A percentile compares a stretch with the other conserved stretches of the same genome.
Evolutionary conservation across 2,113 vertebrate species (phyloP).

Genomic region (Oncorhynchus kisutch): DNA sequence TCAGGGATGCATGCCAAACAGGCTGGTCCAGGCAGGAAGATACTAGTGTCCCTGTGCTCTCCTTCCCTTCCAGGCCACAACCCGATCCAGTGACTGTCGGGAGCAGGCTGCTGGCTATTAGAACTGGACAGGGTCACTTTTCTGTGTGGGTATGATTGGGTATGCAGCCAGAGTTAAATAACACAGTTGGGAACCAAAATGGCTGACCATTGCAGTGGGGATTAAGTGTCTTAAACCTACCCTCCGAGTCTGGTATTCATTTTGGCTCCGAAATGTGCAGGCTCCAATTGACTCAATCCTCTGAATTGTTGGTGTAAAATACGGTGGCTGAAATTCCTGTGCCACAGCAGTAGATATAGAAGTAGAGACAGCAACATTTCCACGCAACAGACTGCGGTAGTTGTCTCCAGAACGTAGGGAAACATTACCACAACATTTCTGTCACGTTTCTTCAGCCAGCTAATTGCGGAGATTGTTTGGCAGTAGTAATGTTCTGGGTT

Average conservation of each 20-base stretch:
- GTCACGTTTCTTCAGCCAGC: neutral
- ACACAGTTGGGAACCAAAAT: conserved; percentile 32
- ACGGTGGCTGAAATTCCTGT: neutral
- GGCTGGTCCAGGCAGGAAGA: neutral
- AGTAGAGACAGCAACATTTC: neutral
- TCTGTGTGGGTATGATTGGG: too few relatives aligned
- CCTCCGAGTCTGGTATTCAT: conserved; percentile 10
- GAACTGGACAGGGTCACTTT: too few relatives aligned
- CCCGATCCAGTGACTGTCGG: conserved; percentile 47
- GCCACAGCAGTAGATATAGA: neutral
- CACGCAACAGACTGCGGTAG: too few relatives aligned
- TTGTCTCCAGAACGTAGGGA: too few relatives aligned
- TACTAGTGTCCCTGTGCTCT: conserved; percentile 16
- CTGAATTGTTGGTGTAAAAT: neutral
- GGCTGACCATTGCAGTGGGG: conserved; percentile 34
- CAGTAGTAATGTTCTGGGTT: neutral
- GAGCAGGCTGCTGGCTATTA: conserved; percentile 43
- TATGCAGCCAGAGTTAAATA: conserved; percentile 22
- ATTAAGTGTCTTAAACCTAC: conserved; percentile 13
- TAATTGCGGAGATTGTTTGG: neutral
- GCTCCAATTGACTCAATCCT: neutral
- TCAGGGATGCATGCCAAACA: conserved; percentile 41
- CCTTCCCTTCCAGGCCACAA: conserved; percentile 55
- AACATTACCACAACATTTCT: too few relatives aligned
- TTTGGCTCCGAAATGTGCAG: conserved; percentile 23